phyloP scores from a whole-genome alignment of 2,888 invertebrate species.

The Alviniconcha strummeri region DNA sequence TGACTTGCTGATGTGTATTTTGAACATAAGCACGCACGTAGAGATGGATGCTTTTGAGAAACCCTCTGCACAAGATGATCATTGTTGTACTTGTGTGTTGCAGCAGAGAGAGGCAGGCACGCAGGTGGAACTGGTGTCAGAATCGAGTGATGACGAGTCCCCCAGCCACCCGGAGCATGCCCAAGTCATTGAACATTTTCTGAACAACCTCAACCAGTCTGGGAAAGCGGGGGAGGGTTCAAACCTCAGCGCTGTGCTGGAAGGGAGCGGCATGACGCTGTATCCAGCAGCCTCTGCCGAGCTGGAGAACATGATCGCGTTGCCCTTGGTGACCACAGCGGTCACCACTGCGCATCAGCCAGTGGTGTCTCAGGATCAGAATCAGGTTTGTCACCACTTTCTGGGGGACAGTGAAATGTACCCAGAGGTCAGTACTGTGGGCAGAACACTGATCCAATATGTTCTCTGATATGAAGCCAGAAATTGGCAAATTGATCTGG shows the following conservation, averaged over 20 bases:
- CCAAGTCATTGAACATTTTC: conserved; percentile 6
- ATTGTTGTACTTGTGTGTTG: neutral
- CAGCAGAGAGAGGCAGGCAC: conserved; percentile 56
- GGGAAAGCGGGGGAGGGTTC: neutral
- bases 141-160: conserved; percentile 32
- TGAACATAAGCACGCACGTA: too few relatives aligned
- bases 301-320: conserved; percentile 27
- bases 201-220: neutral
- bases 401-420: too few relatives aligned
- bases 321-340: conserved; percentile 22
- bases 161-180: neutral
- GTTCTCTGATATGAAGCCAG: too few relatives aligned
- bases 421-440: too few relatives aligned
- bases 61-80: too few relatives aligned
- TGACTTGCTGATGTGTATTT: too few relatives aligned
- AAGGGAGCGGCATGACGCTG: conserved; percentile 6
- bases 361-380: neutral
- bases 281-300: conserved; percentile 16
- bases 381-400: neutral
- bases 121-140: conserved; percentile 60
- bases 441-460: too few relatives aligned
- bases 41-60: too few relatives aligned
- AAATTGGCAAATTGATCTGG: too few relatives aligned
- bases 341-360: neutral
- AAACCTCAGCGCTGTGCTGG: neutral